phyloP scores from a whole-genome alignment of 1,140 invertebrate species.

The Papilio polytes region DNA sequence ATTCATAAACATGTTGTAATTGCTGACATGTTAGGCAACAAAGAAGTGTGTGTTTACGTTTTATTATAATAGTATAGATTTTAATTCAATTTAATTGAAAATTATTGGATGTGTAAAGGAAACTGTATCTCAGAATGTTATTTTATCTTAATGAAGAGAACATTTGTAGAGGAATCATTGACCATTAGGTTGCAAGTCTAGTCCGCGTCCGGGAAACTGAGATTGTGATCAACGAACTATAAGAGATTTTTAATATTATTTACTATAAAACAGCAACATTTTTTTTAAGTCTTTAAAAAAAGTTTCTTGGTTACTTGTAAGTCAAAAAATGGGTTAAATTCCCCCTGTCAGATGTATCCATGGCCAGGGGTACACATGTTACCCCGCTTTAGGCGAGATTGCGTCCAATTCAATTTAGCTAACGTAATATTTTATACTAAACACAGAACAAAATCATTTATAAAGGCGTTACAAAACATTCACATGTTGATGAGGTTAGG shows the following conservation, averaged over 20 bases:
- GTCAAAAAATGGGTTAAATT: neutral
- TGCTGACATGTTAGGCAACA: too few species aligned
- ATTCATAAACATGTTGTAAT: too few species aligned
- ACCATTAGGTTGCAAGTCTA: constrained; percentile 25
- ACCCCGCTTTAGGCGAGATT: constrained; percentile 65
- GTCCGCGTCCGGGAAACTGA: constrained; percentile 21
- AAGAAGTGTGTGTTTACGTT: too few species aligned
- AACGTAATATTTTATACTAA: constrained; percentile 78
- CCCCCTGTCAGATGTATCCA: constrained; percentile 47
- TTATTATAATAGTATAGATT: too few species aligned
- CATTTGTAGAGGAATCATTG: constrained; percentile 12
- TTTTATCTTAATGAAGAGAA: constrained; percentile 37
- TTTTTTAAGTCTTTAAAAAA: too few species aligned
- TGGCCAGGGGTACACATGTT: constrained; percentile 61
- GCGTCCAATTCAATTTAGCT: constrained; percentile 77
- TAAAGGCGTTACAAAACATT: constrained; percentile 73
- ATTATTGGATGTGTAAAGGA: too few species aligned
- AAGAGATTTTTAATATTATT: neutral
- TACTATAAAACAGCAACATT: too few species aligned
- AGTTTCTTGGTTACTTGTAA: neutral
- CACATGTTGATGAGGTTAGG: too few species aligned
- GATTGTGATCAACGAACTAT: constrained; percentile 6
- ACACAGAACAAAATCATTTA: constrained; percentile 77
- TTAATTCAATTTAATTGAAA: too few species aligned
- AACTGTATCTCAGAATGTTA: constrained; percentile 21